Base-by-base conservation (phyloP, 2,113 vertebrate species). In the Phainopepla nitens region DNA sequence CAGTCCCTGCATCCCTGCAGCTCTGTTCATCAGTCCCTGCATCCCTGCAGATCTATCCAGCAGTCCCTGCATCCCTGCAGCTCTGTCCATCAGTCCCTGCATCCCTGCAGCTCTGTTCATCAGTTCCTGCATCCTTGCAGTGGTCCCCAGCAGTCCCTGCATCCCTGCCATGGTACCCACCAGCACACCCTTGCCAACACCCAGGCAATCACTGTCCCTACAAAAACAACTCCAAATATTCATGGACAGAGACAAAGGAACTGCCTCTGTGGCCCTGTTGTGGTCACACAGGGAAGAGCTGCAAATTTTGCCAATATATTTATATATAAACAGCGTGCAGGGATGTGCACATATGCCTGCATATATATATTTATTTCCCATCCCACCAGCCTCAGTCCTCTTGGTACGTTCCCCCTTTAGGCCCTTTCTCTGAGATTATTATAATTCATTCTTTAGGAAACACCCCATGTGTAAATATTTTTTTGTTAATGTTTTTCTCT, bases 381-480 rank as follows among this genome's bases (percentile, higher is more conserved):
- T 28, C 60, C 17, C 9, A 7, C 25, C 72, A 91, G 29, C n/a
- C 53, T 87, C 82, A 77, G 84, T 50, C 49, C 71, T 94, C 76
- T 70, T 4, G 80, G 68, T 54, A 47, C 14, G 0, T 75, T 82
- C 15, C 77, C 84, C 93, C 70, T 91, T 87, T 76, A 93, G 72
- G 60, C 36, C 76, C 35, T 71, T 89, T 87, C 81, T 75, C 51
- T 87, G 87, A 91, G 51, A 72, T 90, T 33, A 85, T 90, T 83
- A 54, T 81, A 94, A 94, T 94, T 88, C 58, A 71, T 93, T 87
- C 86, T 95, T 95, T 84, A 97, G 94, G 79, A 95, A 90, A 81
- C n/a, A 70, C 88, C 76, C 82, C 77, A 47, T 31, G 60, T 92
- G 93, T 94, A 96, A 95, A 94, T 96, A 91, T 84, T 87, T 93